Evolutionary conservation across 2,113 vertebrate genomes (phyloP).

Genomic region (Platichthys flesus): DNA sequence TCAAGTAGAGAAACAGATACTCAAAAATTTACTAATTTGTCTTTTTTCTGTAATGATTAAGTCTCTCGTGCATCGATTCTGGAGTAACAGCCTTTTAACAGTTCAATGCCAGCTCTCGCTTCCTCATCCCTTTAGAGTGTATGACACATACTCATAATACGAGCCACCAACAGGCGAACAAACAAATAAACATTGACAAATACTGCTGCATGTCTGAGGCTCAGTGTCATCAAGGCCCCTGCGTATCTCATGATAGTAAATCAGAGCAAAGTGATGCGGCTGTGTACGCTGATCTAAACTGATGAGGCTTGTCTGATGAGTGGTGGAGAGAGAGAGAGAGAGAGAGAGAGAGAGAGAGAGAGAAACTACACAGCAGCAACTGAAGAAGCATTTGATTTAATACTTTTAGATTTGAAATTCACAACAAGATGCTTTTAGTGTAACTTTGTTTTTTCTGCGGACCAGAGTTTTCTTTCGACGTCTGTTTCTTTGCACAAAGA

Average conservation of each 20-base stretch:
- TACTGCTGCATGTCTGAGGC: background rate
- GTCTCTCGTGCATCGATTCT: background rate
- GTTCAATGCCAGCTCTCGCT: background rate
- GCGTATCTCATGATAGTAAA: background rate
- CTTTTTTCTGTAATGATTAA: too few relatives aligned
- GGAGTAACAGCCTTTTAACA: background rate
- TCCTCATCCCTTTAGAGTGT: background rate
- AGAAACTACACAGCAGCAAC: background rate
- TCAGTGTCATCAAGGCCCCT: background rate
- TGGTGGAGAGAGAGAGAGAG: background rate
- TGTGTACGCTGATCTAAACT: background rate
- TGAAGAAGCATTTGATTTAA: background rate
- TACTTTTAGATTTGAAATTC: background rate
- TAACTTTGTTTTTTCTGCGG: background rate
- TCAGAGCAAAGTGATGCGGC: background rate
- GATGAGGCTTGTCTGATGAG: background rate
- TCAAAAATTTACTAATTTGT: too few relatives aligned
- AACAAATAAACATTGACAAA: conserved; percentile 5
- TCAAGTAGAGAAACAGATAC: too few relatives aligned
- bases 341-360: too few relatives aligned
- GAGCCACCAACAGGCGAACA: background rate
- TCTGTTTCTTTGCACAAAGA: background rate
- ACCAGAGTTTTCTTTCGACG: background rate
- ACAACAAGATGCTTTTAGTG: background rate
- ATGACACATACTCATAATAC: background rate